A percentile compares a stretch with the other conserved stretches of the same genome.
phyloP scores from a whole-genome alignment of 2,113 vertebrate species.

The Sciurus niger region DNA sequence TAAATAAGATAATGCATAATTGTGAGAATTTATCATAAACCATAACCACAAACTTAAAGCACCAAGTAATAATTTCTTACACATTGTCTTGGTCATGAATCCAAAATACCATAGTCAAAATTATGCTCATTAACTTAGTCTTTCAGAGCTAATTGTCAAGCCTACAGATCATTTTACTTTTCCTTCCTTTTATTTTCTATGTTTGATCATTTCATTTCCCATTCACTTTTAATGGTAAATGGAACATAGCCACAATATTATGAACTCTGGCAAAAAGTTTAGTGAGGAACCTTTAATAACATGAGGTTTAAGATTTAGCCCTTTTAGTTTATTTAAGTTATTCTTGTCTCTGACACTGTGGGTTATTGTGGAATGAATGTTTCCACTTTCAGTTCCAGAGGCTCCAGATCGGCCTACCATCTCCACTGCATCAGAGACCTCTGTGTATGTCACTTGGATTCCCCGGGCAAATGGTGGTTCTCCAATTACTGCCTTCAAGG shows the following conservation, averaged over 20 bases:
- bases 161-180: slow-evolving; percentile 3
- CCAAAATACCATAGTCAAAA: neutral
- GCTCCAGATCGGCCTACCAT: slow-evolving; percentile 97
- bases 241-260: neutral
- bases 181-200: slow-evolving; percentile 6
- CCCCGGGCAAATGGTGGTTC: slow-evolving; percentile 98
- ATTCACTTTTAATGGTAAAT: no score
- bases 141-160: slow-evolving; percentile 32
- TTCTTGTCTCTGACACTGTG: neutral
- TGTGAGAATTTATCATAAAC: slow-evolving; percentile 14
- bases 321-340: neutral
- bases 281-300: neutral
- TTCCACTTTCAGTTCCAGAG: slow-evolving; percentile 92
- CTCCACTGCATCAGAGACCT: slow-evolving; percentile 95
- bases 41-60: neutral
- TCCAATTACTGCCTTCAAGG: slow-evolving; percentile 97
- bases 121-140: neutral
- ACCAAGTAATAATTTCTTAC: neutral
- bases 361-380: neutral
- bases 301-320: neutral
- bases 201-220: neutral
- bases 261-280: neutral
- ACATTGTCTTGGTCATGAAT: neutral
- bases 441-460: slow-evolving; percentile 98
- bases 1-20: neutral